These are phyloP conservation scores for Protaetia brevitarsis DNA, from an alignment of 1,140 invertebrate genomes.

Conservation along the genomic window DNA sequence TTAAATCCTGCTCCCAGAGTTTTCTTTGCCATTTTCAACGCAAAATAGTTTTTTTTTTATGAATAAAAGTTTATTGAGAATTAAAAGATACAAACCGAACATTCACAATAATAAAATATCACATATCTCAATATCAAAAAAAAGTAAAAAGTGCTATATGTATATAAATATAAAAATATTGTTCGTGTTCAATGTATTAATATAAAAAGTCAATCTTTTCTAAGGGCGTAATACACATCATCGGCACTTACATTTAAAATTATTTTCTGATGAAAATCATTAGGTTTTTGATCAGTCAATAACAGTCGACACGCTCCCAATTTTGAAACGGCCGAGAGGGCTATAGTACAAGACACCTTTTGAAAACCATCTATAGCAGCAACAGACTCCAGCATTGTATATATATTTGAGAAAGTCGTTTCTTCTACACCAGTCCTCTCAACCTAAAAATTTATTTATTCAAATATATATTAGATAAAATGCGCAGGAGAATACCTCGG, in stretches of 20 bases:
- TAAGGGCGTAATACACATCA: constrained; percentile 81
- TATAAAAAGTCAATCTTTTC: constrained; percentile 34
- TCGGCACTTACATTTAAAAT: constrained; percentile 82
- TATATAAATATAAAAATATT: too few species aligned
- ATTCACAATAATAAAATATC: too few species aligned
- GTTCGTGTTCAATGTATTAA: too few species aligned
- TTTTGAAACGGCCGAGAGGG: constrained; percentile 47
- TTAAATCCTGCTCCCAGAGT: too few species aligned
- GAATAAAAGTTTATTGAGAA: too few species aligned
- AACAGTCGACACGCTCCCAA: constrained; percentile 50
- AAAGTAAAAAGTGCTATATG: too few species aligned
- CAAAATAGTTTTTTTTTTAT: too few species aligned
- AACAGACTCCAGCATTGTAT: constrained; percentile 61
- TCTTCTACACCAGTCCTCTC: constrained; percentile 78
- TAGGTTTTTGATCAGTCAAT: constrained; percentile 49
- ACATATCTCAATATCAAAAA: too few species aligned
- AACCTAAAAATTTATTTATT: constrained; percentile 46
- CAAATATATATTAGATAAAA: background rate
- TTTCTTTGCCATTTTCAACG: too few species aligned
- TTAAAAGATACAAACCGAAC: too few species aligned
- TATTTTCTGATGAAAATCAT: constrained; percentile 63
- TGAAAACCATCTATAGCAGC: constrained; percentile 67
- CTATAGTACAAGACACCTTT: constrained; percentile 49
- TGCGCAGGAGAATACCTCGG: constrained; percentile 57
- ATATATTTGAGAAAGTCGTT: constrained; percentile 68